Evolutionary conservation across 2,888 invertebrate species (phyloP).

Genomic region (Heliconius aoede): DNA sequence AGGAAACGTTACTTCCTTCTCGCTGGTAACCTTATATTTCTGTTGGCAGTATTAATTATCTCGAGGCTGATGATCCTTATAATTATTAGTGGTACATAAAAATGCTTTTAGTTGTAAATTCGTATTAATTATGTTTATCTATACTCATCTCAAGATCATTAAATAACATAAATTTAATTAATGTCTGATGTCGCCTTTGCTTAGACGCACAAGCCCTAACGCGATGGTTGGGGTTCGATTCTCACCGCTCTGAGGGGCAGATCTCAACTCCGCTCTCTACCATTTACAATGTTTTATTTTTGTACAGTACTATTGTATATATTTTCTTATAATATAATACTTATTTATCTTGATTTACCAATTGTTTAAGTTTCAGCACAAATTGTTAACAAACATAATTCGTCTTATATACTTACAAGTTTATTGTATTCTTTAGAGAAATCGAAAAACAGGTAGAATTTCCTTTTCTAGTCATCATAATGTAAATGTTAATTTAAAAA

Average conservation of each 20-base stretch:
- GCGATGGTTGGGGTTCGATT: too few relatives aligned
- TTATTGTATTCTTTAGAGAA: neutral
- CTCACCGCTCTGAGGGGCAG: too few relatives aligned
- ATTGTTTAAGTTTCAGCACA: too few relatives aligned
- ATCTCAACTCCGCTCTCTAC: too few relatives aligned
- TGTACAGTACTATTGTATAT: too few relatives aligned
- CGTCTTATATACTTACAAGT: too few relatives aligned
- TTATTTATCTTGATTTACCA: too few relatives aligned
- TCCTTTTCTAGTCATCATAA: neutral
- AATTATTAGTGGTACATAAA: constrained; percentile 37
- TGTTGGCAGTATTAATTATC: constrained; percentile 40
- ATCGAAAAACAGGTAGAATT: neutral
- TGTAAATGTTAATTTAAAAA: neutral
- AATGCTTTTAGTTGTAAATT: constrained; percentile 39
- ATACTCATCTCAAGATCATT: neutral
- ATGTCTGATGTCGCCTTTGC: too few relatives aligned
- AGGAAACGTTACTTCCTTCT: constrained; percentile 41
- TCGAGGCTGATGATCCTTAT: constrained; percentile 42
- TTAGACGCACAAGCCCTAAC: too few relatives aligned
- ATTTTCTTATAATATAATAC: too few relatives aligned
- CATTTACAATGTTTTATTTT: too few relatives aligned
- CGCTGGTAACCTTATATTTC: constrained; percentile 37
- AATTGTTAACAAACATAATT: too few relatives aligned
- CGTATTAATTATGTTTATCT: constrained; percentile 24
- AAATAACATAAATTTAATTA: neutral